Percentiles rank a stretch among this genome's conserved stretches.
These are phyloP conservation scores for Rhodeus uyekii DNA, from an alignment of 2,797 vertebrate species.

Conservation along the genomic window DNA sequence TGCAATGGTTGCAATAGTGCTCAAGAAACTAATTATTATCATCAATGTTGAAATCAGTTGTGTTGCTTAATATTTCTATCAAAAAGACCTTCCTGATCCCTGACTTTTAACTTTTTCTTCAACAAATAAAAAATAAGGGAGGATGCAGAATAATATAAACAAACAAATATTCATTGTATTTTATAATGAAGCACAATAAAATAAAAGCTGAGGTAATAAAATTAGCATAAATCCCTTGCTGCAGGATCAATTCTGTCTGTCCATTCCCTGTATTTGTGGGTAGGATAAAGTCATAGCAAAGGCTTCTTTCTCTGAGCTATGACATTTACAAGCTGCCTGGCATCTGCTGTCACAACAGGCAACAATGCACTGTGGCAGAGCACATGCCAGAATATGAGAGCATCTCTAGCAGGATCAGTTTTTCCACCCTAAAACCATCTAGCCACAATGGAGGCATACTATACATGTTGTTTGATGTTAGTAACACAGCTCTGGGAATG, in stretches of 20 bases:
- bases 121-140: neutral
- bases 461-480: neutral
- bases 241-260: neutral
- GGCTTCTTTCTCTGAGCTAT: slow-evolving; percentile 24
- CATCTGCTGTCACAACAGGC: slow-evolving; percentile 46
- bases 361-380: slow-evolving; percentile 1
- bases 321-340: slow-evolving; percentile 40
- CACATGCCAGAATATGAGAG: neutral
- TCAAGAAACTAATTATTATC: neutral
- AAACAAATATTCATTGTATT: neutral
- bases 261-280: slow-evolving; percentile 14
- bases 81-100: neutral
- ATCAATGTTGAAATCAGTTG: neutral
- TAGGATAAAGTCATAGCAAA: slow-evolving; percentile 17
- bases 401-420: neutral
- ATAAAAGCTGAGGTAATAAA: neutral
- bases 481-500: slow-evolving; percentile 3
- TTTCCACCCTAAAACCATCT: neutral
- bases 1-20: neutral
- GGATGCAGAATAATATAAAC: neutral
- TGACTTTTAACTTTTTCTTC: neutral
- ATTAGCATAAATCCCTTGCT: neutral
- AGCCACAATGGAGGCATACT: neutral
- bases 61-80: neutral
- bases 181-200: neutral